Evolutionary conservation across 2,888 invertebrate species (phyloP), one percentile per base, ranked within the genome.

Genomic region (Esperia sulphurella): DNA sequence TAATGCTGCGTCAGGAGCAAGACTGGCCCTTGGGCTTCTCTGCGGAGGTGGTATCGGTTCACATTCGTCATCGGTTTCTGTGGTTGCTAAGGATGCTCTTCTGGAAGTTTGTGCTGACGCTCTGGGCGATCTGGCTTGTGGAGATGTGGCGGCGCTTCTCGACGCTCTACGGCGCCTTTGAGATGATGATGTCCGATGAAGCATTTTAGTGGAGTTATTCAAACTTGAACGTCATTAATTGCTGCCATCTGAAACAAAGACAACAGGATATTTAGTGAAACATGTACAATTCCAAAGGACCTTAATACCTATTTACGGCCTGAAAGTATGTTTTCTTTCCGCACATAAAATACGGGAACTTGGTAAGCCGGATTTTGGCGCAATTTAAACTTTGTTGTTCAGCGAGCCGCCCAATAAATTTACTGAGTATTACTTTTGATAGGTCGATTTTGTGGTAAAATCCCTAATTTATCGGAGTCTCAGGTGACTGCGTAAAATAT

Each of bases 131-230:
- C 91, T 79, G 10, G 91, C 83, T 63, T 92, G 92, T 0, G 93
- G 93, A 1, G 93, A 92, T 5, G 92, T 92, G 35, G 92, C 92
- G 12, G 93, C 92, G 61, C 92, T 92, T 50, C 93, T 87, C 8
- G 94, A 93, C 49, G 93, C 92, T 47, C 94, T 90, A 13, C 93
- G 91, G 55, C 94, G 91, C 46, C 94, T 89, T 49, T 92, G 91
- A 35, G 94, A 94, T 30, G 94, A 92, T 61, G 92, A 92, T 4
- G 84, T 84, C 65, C 94, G 90, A 63, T 93, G 92, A 60, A 94
- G 76, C 94, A 94, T 94, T 55, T 58, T 80, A 53, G 13, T 30
- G 30, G n/a, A 35, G 1, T 2, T 10, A 10, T 31, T 35, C 35
- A 35, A 21, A 21, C 35, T 35, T 54, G 45, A 45, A 41, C 38